Base-by-base conservation (phyloP, 2,113 vertebrate species). In the Petaurus breviceps region DNA sequence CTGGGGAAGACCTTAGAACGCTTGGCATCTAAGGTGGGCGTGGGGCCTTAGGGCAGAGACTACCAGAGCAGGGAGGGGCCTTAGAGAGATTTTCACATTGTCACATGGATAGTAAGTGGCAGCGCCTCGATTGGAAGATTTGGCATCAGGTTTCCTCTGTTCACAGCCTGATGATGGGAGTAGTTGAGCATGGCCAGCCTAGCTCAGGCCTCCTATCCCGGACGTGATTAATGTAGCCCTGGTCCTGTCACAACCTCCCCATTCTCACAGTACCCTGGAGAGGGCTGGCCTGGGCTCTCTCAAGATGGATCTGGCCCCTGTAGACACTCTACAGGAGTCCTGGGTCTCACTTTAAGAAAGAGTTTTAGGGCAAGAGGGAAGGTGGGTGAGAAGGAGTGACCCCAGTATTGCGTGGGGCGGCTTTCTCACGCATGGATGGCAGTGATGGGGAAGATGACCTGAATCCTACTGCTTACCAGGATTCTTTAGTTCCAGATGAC, bases 401-500 rank as follows among this genome's bases (percentile, higher is more conserved):
- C 51, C 68, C 68, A 84, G 68, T 24, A 25, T 12, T 0, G 31
- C 1, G 23, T 54, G 95, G 94, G 91, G 7, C 92, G 57, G 61
- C 94, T 22, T 57, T 96, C 49, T 97, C 92, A 57, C 91, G 90
- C 94, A n/a, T 49, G 96, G 24, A 91, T 94, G 95, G 28, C 54
- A 51, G 53, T 91, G 95, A 92, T 90, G 93, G 93, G 97, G 95
- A 95, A 95, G 92, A 91, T 96, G 91, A 47, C 68, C 51, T 95
- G 43, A 92, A 92, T n/a, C 53, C 92, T 84, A 90, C 93, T 37
- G 3, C 31, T 97, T 97, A 95, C 96, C 97, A 95, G 94, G 31
- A 84, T 54, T 91, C 92, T 98, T 97, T 93, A 92, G 91, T 95
- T 93, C 91, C 97, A 94, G 94, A 55, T 95, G 96, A 98, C 92